These are phyloP conservation scores for Ceyx melanurus DNA, from an alignment of 2,113 vertebrate genomes.

Conservation along the genomic window DNA sequence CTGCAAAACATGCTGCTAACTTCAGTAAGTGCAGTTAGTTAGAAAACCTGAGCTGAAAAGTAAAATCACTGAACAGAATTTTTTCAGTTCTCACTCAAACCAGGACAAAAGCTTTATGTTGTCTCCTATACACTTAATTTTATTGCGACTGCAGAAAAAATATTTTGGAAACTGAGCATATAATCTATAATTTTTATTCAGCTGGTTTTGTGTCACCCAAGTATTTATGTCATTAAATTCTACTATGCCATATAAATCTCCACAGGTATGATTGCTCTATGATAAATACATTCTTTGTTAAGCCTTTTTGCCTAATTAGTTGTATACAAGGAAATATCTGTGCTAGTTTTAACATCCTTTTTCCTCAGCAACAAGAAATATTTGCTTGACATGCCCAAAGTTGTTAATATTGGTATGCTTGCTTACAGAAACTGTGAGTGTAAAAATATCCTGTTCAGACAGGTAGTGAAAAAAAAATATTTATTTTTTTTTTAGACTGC, in stretches of 20 bases:
- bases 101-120: neutral
- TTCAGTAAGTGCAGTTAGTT: no score
- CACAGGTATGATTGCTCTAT: neutral
- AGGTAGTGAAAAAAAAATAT: neutral
- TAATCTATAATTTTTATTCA: neutral
- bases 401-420: neutral
- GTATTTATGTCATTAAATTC: neutral
- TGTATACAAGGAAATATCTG: conserved; percentile 30
- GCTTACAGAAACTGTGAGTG: neutral
- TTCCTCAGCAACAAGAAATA: conserved; percentile 4
- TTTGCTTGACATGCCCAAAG: neutral
- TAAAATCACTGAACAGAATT: no score
- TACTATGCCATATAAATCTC: neutral
- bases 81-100: no score
- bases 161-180: neutral
- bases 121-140: neutral
- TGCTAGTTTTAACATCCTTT: neutral
- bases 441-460: neutral
- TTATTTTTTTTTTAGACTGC: no score
- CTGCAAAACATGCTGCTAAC: no score
- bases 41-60: no score
- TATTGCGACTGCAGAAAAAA: neutral
- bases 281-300: neutral
- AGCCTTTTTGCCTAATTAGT: conserved; percentile 36
- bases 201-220: neutral